Evolutionary conservation across 2,113 vertebrate genomes (phyloP).

Genomic region (Myotis brandtii): DNA sequence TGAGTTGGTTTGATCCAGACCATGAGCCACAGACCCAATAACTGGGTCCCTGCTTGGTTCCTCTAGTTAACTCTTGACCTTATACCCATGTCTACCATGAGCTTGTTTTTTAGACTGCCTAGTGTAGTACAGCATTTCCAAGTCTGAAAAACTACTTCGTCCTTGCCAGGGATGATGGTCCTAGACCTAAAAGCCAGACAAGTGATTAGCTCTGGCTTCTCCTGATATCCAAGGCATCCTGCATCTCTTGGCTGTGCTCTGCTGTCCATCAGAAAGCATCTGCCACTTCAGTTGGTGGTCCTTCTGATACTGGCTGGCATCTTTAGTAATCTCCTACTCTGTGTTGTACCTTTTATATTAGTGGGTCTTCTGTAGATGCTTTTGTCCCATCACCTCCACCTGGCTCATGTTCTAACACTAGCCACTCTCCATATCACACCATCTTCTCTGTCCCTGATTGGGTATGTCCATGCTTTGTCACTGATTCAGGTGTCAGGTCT

Average conservation of each 20-base stretch:
- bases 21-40: neutral
- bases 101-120: neutral
- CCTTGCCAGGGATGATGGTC: neutral
- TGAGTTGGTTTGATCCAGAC: neutral
- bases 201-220: neutral
- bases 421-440: neutral
- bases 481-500: neutral
- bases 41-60: neutral
- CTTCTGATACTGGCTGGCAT: neutral
- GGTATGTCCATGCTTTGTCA: neutral
- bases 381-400: neutral
- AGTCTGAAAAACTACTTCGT: neutral
- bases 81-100: neutral
- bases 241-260: neutral
- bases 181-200: neutral
- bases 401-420: neutral
- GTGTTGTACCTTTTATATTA: neutral
- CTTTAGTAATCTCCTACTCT: neutral
- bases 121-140: neutral
- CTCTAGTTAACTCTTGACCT: neutral
- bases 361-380: neutral
- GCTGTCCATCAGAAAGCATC: neutral
- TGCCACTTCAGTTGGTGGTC: neutral
- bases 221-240: neutral
- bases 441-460: neutral